Conservation (phyloP, 2,797 vertebrate species). For the Lophotriccus pileatus region DNA sequence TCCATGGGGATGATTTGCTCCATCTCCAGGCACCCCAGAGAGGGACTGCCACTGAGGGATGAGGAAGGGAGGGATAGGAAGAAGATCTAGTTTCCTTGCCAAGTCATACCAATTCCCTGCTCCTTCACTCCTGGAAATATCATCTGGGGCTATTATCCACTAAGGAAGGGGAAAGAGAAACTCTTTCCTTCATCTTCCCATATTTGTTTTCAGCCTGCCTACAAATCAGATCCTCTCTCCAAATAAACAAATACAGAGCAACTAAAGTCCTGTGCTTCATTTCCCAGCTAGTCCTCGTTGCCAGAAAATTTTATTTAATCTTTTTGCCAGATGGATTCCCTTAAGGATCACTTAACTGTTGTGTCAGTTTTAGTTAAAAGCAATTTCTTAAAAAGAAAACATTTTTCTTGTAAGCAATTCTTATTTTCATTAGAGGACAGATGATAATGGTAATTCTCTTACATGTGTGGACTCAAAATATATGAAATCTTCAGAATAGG, state of each 20-base stretch:
- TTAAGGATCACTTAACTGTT: background rate
- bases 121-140: background rate
- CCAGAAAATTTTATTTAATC: constrained; percentile 40
- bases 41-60: background rate
- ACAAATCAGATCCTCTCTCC: background rate
- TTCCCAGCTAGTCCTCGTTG: constrained; percentile 36
- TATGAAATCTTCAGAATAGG: background rate
- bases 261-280: background rate
- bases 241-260: constrained; percentile 18
- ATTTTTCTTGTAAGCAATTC: background rate
- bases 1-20: background rate
- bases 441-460: background rate
- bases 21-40: background rate
- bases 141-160: background rate
- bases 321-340: constrained; percentile 29
- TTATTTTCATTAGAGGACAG: background rate
- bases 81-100: background rate
- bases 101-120: background rate
- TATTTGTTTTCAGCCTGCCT: background rate
- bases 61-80: background rate
- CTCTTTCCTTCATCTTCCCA: background rate
- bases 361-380: background rate
- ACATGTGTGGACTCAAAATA: background rate
- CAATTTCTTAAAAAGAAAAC: background rate
- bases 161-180: background rate